Evolutionary conservation across 2,888 invertebrate species (phyloP), one percentile per base, ranked within the genome.

Genomic region (Zygaena filipendulae): DNA sequence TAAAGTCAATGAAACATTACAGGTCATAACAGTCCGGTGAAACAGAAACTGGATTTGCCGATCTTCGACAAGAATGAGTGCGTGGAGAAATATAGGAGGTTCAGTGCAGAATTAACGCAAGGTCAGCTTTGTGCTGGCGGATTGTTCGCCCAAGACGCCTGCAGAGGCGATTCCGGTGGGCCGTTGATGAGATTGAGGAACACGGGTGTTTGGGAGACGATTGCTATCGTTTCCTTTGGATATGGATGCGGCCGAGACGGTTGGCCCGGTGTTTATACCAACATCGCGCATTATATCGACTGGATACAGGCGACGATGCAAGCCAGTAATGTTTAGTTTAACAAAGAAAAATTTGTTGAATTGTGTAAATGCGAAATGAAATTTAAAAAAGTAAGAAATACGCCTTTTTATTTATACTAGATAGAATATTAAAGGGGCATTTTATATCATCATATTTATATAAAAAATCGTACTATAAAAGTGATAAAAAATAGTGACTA

Each of bases 131-230:
- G 90, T 47, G 89, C 88, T 6, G 91, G 91, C 2, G 88, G 91
- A 0, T 75, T 79, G 19, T 80, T 69, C 30, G 82, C 83, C 3
- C 81, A 86, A 45, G 91, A 91, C 47, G 86, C 90, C 0, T 92
- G 91, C 46, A 80, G 60, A 9, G 91, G 91, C 0, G 91, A 91
- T 44, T 90, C 89, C 1, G 91, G 91, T 1, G 90, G 90, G 3
- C 90, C 91, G 0, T 61, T 91, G 3, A 90, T 91, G 89, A 71
- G 59, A 39, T 63, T 46, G 24, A 68, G 66, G 13, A 59, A 69
- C 1, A 63, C 79, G 0, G 79, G 79, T 0, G 55, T 75, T 1
- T 86, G 85, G 84, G 82, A 83, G 28, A 48, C 79, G 0, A 72
- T 85, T 3, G 90, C 86, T 0, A 66, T 90, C 2, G 87, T 89